Evolutionary conservation across 2,888 invertebrate species (phyloP).

Genomic region (Argynnis bischoffii): DNA sequence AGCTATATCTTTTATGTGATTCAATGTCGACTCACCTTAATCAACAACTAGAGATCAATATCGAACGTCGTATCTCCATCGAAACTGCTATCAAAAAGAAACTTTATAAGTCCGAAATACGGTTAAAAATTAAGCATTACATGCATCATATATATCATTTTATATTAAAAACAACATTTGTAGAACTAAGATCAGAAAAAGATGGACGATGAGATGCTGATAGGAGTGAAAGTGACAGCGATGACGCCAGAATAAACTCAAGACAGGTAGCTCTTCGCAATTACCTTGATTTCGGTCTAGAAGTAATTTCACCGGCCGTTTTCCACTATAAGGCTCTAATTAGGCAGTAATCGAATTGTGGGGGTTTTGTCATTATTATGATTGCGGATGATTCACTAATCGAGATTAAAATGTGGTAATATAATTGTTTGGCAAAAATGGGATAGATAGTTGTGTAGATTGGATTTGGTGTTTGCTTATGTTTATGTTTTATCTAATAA

Average conservation of each 20-base stretch:
- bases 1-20: slow-evolving; percentile 18
- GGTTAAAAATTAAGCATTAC: slow-evolving; percentile 15
- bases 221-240: slow-evolving; percentile 58
- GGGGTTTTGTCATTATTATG: slow-evolving; percentile 71
- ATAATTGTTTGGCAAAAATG: slow-evolving; percentile 40
- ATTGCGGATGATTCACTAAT: slow-evolving; percentile 65
- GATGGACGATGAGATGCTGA: slow-evolving; percentile 42
- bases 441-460: slow-evolving; percentile 29
- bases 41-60: slow-evolving; percentile 43
- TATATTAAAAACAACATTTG: slow-evolving; percentile 28
- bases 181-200: slow-evolving; percentile 46
- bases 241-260: slow-evolving; percentile 63
- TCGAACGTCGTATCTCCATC: slow-evolving; percentile 29
- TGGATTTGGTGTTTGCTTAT: slow-evolving; percentile 21
- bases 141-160: slow-evolving; percentile 19
- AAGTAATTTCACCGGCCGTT: slow-evolving; percentile 67
- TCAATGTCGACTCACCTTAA: slow-evolving; percentile 39
- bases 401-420: slow-evolving; percentile 48
- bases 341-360: slow-evolving; percentile 76
- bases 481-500: slow-evolving; percentile 1
- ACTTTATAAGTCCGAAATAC: background rate
- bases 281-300: slow-evolving; percentile 66
- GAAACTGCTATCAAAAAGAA: slow-evolving; percentile 9
- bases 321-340: slow-evolving; percentile 68
- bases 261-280: slow-evolving; percentile 74